Evolutionary conservation across 2,888 invertebrate genomes (phyloP), one percentile per base, ranked within the genome.

Genomic region (Metallyticus violacea): DNA sequence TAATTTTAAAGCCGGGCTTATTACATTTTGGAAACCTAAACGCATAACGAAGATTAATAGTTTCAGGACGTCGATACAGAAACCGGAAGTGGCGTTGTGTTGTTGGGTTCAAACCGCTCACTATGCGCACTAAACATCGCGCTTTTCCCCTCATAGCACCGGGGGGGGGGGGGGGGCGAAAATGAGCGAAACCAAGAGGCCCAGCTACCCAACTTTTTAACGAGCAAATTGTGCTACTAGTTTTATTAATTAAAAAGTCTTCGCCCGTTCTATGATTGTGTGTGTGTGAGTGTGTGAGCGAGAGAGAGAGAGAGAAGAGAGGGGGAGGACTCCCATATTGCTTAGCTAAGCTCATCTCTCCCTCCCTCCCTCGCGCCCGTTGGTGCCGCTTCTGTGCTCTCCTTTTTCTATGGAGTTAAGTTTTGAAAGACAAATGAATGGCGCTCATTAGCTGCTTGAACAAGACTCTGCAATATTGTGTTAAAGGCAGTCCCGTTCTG

Each of bases 211-310:
- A 87, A 88, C 87, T 88, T 88, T 83, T 89, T 89, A 89, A 88
- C 89, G 89, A 89, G 89, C 89, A 89, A 89, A 89, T 89, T 89
- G 89, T 88, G 89, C 88, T 88, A 87, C 89, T 88, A 88, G 89
- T 89, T 89, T 89, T 89, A 89, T 89, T 89, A 89, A 89, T 89
- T 89, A 89, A 89, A 89, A 89, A 89, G 80, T 85, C 85, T 85
- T 85, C 62, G 80, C 80, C 81, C 79, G 86, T 85, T 84, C 62
- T 86, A 27, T 76, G 40, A 62, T 62, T 62, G 40, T 62, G 40
- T 62, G 30, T 30, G 15, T 62, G 40, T 62, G 6, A 15, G 40
- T 15, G 40, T 62, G 40, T 2, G 40, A 15, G 9, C 3, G 40
- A 9, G 7, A 1, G 1, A 1, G 6, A n/a, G n/a, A n/a, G n/a